Evolutionary conservation across 2,888 invertebrate genomes (phyloP).

Genomic region (Cosmopolites sordidus): DNA sequence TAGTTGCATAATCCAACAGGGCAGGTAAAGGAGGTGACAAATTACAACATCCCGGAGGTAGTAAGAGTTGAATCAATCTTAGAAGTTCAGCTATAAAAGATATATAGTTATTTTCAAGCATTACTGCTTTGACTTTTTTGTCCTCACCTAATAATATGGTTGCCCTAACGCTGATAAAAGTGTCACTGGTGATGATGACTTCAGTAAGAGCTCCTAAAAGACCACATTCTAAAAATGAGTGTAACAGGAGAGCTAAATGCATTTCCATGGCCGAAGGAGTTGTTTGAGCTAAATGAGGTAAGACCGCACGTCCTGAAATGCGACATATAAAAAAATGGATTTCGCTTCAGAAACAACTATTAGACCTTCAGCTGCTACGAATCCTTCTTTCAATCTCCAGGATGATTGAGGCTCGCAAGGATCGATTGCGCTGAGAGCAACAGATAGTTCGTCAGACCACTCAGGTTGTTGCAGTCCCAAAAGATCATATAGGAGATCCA

Average conservation of each 20-base stretch:
- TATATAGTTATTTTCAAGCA: not conserved
- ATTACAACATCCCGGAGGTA: conserved; percentile 84
- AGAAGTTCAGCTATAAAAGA: conserved; percentile 67
- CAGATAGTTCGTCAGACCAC: conserved; percentile 89
- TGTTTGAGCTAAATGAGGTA: conserved; percentile 80
- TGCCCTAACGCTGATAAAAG: conserved; percentile 85
- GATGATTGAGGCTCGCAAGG: conserved; percentile 78
- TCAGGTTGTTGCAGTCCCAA: conserved; percentile 82
- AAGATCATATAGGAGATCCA: conserved; percentile 88
- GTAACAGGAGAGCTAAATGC: conserved; percentile 82
- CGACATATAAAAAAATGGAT: no score
- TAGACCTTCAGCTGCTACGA: conserved; percentile 90
- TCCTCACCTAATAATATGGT: conserved; percentile 80
- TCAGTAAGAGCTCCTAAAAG: conserved; percentile 85
- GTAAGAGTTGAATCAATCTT: conserved; percentile 77
- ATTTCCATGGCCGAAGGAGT: conserved; percentile 89
- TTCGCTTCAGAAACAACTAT: no score
- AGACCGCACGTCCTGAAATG: conserved; percentile 50
- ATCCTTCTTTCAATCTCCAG: conserved; percentile 89
- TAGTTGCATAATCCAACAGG: conserved; percentile 73
- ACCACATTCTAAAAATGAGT: conserved; percentile 83
- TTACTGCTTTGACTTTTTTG: not conserved
- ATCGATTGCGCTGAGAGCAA: conserved; percentile 84
- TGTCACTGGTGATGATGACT: conserved; percentile 85
- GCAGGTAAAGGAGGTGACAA: conserved; percentile 79